Base-by-base conservation (phyloP, 2,888 invertebrate species). In the Caenorhabditis sinica region DNA sequence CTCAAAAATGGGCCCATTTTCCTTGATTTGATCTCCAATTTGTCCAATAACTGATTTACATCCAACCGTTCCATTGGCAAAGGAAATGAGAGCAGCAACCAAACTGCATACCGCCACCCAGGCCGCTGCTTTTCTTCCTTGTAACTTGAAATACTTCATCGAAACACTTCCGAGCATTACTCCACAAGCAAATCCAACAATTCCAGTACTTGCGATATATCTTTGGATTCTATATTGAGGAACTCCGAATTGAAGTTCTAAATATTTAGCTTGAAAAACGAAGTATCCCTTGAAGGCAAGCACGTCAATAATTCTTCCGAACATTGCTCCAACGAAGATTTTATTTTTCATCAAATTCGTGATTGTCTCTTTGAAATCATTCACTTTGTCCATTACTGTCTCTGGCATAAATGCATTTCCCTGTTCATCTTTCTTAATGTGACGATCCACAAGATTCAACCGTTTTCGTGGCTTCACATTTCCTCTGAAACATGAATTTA, bases 241-340 rank as follows among this genome's bases (percentile, higher is more conserved):
- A 45, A 93, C 87, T 30, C 92, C 93, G 82, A 92, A 93, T 73
- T 93, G 92, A 33, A 91, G 83, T 81, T 93, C 92, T 53, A 93
- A 75, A 76, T 93, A 93, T 72, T 93, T 93, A 13, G 91, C 91
- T 28, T 92, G 88, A 76, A 93, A 93, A 15, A 93, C 91, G 81
- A 91, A 91, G 81, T 91, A 93, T 43, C 86, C 91, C 71, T 93
- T 92, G 87, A 92, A 93, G 1, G 93, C 92, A 40, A 93, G 81
- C 1, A 92, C 92, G 72, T 93, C 93, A 43, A 93, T 88, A 60
- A 93, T 90, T 66, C 93, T 82, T 36, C 93, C 93, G 40, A 89
- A 81, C 82, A 93, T 84, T 8, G 89, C 84, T 30, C 91, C 91
- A 9, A 89, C 82, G 83, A 90, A 92, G 30, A 92, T 88, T n/a